Percentiles rank a stretch among this genome's conserved stretches.
Conservation (phyloP, 2,113 vertebrate species). For the Mesembrinibis cayennensis region DNA sequence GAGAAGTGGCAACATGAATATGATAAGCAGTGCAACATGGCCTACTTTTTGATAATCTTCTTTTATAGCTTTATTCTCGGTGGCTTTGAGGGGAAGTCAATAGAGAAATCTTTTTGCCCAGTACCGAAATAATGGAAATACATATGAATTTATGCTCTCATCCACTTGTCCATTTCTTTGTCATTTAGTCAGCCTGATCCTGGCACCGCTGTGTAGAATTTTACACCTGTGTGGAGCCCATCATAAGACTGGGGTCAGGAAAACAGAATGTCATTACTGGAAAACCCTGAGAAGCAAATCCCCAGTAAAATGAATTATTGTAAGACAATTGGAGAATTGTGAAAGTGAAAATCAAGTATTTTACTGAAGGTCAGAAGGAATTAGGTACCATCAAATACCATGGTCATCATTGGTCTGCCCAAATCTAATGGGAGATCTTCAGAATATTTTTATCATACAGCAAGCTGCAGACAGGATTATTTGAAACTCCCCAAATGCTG, state of each 20-base stretch:
- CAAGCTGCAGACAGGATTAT: not conserved
- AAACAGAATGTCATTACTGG: not conserved
- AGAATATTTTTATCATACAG: not conserved
- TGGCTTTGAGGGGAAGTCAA: not conserved
- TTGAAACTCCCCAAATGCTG: not conserved
- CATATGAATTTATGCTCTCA: not conserved
- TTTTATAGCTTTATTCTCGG: not conserved
- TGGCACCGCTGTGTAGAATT: not conserved
- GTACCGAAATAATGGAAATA: not conserved
- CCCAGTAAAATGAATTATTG: not conserved
- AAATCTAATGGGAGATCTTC: not conserved
- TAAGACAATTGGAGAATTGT: not conserved
- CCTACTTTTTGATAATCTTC: conserved; percentile 38
- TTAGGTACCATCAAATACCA: not conserved
- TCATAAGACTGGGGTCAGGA: not conserved
- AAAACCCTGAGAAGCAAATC: not conserved
- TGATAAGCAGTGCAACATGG: conserved; percentile 8
- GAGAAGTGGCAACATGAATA: conserved; percentile 9
- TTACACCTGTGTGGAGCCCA: not conserved
- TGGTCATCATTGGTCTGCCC: not conserved
- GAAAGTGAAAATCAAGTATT: not conserved
- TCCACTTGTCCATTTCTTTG: not conserved
- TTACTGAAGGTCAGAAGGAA: not conserved
- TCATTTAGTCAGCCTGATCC: not conserved
- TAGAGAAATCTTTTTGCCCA: not conserved